Percentiles rank a stretch among this genome's conserved stretches.
Evolutionary conservation across 2,113 vertebrate species (phyloP).

Genomic region (Asarcornis scutulata): DNA sequence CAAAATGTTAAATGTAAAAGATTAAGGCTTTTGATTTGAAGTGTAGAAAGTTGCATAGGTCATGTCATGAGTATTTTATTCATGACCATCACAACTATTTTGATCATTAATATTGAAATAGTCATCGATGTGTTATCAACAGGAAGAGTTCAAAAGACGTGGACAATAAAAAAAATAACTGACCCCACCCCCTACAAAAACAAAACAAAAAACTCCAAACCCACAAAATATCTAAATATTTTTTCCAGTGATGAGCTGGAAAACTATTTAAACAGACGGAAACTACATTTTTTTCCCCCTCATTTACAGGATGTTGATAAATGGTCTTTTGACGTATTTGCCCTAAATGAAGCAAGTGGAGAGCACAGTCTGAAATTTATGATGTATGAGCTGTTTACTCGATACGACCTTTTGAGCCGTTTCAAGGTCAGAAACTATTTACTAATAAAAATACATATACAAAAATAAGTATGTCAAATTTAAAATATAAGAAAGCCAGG

Average conservation of each 20-base stretch:
- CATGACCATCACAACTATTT: background rate
- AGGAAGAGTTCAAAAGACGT: background rate
- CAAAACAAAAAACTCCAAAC: background rate
- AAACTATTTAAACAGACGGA: background rate
- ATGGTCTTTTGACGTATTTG: constrained; percentile 97
- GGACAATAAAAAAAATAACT: background rate
- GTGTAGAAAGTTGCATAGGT: background rate
- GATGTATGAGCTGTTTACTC: constrained; percentile 96
- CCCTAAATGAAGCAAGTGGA: constrained; percentile 92
- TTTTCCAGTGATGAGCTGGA: background rate
- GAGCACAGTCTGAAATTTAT: constrained; percentile 98
- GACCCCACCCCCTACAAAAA: background rate
- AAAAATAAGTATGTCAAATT: background rate
- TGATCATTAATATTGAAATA: background rate
- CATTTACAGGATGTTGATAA: constrained; percentile 91
- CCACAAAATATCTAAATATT: background rate
- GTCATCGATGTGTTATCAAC: background rate
- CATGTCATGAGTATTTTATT: background rate
- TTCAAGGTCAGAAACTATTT: constrained; percentile 88
- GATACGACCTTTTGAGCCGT: constrained; percentile 97
- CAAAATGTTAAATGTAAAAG: background rate
- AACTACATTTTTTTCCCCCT: background rate
- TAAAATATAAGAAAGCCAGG: background rate
- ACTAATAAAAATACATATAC: background rate
- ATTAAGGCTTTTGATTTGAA: background rate